Base-by-base conservation (phyloP, 1,140 invertebrate genomes). In the Metopolophium dirhodum region DNA sequence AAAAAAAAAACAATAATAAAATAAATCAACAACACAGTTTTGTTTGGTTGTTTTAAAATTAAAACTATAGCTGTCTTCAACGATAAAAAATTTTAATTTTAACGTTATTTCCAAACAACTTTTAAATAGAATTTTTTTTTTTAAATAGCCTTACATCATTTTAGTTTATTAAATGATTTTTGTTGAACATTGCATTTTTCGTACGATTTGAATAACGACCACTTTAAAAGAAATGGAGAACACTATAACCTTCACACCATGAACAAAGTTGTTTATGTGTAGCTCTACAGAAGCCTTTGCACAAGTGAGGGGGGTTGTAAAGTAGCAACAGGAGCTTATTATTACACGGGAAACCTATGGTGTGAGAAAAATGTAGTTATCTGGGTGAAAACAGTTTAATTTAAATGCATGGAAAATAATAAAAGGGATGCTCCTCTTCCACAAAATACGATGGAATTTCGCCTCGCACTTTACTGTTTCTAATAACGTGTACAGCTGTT, bases 371-470 rank as follows among this genome's bases (percentile, higher is more conserved):
- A 92, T 83, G 90, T 92, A 83, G 90, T 92, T 92, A 83, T 92
- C 61, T 26, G 45, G 37, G n/a, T 51, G 90, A 92, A 92, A 92
- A 92, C 90, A 83, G 77, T 92, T 83, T 83, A 92, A 92, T 92
- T 92, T 92, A 92, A 92, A 92, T 92, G 90, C 90, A 92, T 92
- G 90, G 47, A 77, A 92, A 92, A 92, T 92, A 92, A 92, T 92
- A 92, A 92, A 92, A 68, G 37, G 41, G 30, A 77, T 83, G 49
- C 47, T 51, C 68, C 47, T 51, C 68, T 83, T 51, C 77, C 45
- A 22, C 22, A 8, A 61, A n/a, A 68, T 68, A 91, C 57, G 90
- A 77, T 77, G 68, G 90, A 49, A 83, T 92, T 92, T 82, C n/a
- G 41, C 22, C n/a, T 92, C 35, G 45, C 90, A 35, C 90, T 92